phyloP scores from a whole-genome alignment of 2,888 invertebrate species.

The Chymomyza fuscimana region DNA sequence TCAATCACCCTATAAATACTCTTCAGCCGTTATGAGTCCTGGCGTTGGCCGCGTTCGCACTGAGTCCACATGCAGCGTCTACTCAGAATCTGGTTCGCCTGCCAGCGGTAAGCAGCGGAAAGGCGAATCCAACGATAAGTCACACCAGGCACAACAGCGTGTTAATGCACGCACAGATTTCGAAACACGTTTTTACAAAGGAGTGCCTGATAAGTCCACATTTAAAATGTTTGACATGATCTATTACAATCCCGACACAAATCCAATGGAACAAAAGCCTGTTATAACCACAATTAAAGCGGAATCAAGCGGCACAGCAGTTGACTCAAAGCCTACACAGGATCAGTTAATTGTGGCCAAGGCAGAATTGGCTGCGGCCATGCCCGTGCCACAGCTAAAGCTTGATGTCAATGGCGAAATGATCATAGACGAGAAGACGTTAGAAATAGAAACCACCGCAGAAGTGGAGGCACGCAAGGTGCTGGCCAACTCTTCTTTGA shows the following conservation, averaged over 20 bases:
- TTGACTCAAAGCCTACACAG: conserved; percentile 45
- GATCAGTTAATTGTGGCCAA: conserved; percentile 47
- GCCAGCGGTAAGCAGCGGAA: conserved; percentile 58
- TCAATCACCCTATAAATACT: conserved; percentile 57
- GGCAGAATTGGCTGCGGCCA: conserved; percentile 64
- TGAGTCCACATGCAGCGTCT: conserved; percentile 78
- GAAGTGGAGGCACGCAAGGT: conserved; percentile 83
- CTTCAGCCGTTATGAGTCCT: conserved; percentile 60
- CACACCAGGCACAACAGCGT: conserved; percentile 81
- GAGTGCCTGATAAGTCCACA: conserved; percentile 83
- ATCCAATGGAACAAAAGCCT: conserved; percentile 84
- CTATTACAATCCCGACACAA: conserved; percentile 91
- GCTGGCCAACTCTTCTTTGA: conserved; percentile 84
- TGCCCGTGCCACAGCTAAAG: conserved; percentile 91
- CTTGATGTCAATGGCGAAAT: conserved; percentile 92
- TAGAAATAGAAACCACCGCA: conserved; percentile 86
- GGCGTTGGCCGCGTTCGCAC: conserved; percentile 77
- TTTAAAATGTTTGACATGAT: conserved; percentile 96
- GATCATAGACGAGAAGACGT: conserved; percentile 90
- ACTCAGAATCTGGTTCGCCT: conserved; percentile 65
- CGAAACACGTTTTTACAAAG: conserved; percentile 71
- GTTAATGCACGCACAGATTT: conserved; percentile 72
- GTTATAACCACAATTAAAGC: conserved; percentile 50
- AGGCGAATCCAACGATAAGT: conserved; percentile 80
- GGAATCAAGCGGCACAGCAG: conserved; percentile 70